Percentiles rank a stretch among this genome's conserved stretches.
phyloP scores from a whole-genome alignment of 2,797 vertebrate species.

The Enteromius trimaculatus region DNA sequence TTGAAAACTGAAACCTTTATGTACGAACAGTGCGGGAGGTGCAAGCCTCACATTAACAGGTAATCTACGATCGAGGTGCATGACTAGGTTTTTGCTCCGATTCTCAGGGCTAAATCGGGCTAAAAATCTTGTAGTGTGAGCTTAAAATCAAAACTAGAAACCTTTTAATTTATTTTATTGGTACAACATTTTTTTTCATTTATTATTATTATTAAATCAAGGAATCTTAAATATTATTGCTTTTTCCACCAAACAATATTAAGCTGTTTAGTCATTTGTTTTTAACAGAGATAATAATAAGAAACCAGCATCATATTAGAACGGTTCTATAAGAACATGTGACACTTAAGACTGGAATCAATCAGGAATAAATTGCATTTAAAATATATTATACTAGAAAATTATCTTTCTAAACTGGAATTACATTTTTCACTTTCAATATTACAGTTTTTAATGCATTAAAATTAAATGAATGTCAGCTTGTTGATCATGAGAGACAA shows the following conservation, averaged over 20 bases:
- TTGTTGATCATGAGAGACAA: not conserved
- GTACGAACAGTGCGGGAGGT: no score
- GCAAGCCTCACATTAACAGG: no score
- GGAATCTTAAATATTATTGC: not conserved
- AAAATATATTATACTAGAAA: not conserved
- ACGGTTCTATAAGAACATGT: not conserved
- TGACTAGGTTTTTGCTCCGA: no score
- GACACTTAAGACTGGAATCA: not conserved
- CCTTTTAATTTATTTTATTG: not conserved
- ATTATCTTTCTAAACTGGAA: not conserved
- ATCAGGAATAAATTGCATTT: not conserved
- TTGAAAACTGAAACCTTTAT: no score
- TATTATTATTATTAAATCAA: not conserved
- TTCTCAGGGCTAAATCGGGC: no score
- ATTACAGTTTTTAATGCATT: not conserved
- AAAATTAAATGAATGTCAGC: not conserved
- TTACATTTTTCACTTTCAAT: not conserved
- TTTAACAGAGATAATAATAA: not conserved
- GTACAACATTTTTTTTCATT: not conserved
- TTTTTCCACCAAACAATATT: not conserved
- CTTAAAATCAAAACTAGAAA: not conserved
- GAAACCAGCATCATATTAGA: not conserved
- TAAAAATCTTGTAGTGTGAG: no score
- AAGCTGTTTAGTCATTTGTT: not conserved
- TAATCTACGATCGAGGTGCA: no score